These are phyloP conservation scores for Euglossa dilemma DNA, from an alignment of 1,140 invertebrate species.

Conservation along the genomic window DNA sequence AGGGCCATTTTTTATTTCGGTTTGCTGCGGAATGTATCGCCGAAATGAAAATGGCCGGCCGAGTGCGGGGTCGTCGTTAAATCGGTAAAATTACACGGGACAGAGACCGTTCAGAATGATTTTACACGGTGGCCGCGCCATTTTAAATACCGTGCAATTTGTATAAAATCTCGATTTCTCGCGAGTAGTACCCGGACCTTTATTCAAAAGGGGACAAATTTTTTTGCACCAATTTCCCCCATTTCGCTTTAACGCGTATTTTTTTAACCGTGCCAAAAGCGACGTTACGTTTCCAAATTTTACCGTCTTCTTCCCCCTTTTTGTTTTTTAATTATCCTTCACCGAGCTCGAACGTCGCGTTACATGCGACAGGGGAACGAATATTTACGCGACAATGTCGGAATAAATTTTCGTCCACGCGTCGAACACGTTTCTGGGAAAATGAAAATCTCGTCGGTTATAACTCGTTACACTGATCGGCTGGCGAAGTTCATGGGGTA, in stretches of 20 bases:
- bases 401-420: not conserved
- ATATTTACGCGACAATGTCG: not conserved
- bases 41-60: slow-evolving; percentile 19
- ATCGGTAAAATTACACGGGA: slow-evolving; percentile 36
- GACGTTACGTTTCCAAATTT: not conserved
- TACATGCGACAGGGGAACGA: too few species aligned
- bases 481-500: too few species aligned
- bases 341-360: not conserved
- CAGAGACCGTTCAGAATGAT: not conserved
- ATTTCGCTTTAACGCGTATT: not conserved
- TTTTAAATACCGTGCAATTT: slow-evolving; percentile 23
- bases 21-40: slow-evolving; percentile 22
- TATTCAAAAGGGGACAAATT: not conserved
- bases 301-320: too few species aligned
- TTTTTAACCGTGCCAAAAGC: not conserved
- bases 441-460: too few species aligned
- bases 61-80: slow-evolving; percentile 29
- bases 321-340: too few species aligned
- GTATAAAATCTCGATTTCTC: slow-evolving; percentile 14
- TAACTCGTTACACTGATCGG: too few species aligned
- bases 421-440: not conserved
- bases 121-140: not conserved
- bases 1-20: slow-evolving; percentile 28
- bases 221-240: not conserved
- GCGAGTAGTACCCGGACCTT: not conserved